These are phyloP conservation scores for Sepioteuthis lessoniana DNA, from an alignment of 2,888 invertebrate genomes.

Conservation along the genomic window DNA sequence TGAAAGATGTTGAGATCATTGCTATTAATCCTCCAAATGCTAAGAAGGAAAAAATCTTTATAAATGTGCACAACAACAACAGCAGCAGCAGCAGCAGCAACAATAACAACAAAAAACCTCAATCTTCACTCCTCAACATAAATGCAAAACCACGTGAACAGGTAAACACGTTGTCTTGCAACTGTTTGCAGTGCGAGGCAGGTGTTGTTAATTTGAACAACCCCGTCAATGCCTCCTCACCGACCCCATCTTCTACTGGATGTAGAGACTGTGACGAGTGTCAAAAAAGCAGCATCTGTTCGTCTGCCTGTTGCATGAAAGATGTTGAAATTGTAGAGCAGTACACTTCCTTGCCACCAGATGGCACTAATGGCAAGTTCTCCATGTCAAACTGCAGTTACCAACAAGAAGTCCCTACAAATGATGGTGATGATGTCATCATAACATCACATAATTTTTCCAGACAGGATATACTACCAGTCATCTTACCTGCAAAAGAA, in stretches of 20 bases:
- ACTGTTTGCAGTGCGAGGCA: background rate
- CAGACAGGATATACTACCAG: background rate
- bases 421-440: slow-evolving; percentile 38
- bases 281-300: slow-evolving; percentile 1
- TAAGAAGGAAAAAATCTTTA: background rate
- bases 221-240: background rate
- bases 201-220: background rate
- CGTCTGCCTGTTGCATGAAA: slow-evolving; percentile 21
- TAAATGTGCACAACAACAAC: background rate
- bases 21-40: background rate
- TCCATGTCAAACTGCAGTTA: background rate
- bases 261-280: slow-evolving; percentile 9
- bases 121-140: background rate
- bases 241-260: background rate
- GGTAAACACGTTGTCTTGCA: background rate
- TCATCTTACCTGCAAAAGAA: background rate
- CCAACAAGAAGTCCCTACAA: background rate
- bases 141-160: background rate
- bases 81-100: too few relatives aligned
- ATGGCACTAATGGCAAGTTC: background rate
- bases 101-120: background rate
- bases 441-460: slow-evolving; percentile 34
- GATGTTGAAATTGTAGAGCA: background rate
- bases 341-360: background rate
- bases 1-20: slow-evolving; percentile 39